Evolutionary conservation across 2,888 invertebrate species (phyloP).

Genomic region (Fragum sueziense): DNA sequence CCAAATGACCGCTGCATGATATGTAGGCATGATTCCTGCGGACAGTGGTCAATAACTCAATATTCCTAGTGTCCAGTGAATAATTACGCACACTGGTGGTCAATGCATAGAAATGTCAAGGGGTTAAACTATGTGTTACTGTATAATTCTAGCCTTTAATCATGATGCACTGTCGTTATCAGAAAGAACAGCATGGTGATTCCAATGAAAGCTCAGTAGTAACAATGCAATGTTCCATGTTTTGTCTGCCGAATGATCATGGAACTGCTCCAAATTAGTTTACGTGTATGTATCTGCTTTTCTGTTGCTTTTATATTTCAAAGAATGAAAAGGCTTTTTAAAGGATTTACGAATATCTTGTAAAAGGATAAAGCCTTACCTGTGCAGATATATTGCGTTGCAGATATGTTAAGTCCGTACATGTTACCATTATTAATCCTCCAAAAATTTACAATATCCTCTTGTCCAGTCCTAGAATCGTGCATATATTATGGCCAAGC

Average conservation of each 20-base stretch:
- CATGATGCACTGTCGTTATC: too few species aligned
- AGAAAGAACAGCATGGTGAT: too few species aligned
- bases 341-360: background rate
- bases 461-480: background rate
- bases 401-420: slow-evolving; percentile 47
- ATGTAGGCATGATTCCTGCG: slow-evolving; percentile 19
- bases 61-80: slow-evolving; percentile 20
- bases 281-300: background rate
- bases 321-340: background rate
- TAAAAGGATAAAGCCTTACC: slow-evolving; percentile 12
- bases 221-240: too few species aligned
- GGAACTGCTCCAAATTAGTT: background rate
- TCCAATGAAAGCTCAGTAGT: too few species aligned
- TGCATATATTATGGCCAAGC: slow-evolving; percentile 28
- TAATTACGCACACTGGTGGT: slow-evolving; percentile 28
- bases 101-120: slow-evolving; percentile 32
- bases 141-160: background rate
- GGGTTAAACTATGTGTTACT: background rate
- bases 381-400: slow-evolving; percentile 28
- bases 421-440: slow-evolving; percentile 28
- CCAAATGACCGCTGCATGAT: slow-evolving; percentile 42
- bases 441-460: background rate
- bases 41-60: slow-evolving; percentile 51
- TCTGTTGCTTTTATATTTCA: background rate
- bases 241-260: too few species aligned